phyloP scores from a whole-genome alignment of 2,888 invertebrate genomes.

The Ectemnius cavifrons region DNA sequence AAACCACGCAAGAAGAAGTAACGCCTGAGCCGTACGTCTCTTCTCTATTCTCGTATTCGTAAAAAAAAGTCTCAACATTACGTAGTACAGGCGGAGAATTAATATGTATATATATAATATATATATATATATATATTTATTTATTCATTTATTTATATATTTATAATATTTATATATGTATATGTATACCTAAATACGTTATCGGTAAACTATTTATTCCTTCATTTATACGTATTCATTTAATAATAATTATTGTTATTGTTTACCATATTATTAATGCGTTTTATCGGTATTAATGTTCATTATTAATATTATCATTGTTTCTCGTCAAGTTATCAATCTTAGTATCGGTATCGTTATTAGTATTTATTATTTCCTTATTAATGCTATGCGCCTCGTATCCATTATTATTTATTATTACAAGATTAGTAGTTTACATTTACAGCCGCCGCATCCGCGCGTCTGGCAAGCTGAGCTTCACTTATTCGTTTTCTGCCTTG shows the following conservation, averaged over 20 bases:
- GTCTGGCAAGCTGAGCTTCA: slow-evolving; percentile 51
- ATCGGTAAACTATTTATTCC: slow-evolving; percentile 17
- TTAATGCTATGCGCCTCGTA: slow-evolving; percentile 37
- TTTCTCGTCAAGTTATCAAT: neutral
- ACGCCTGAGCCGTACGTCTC: no score
- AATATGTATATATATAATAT: slow-evolving; percentile 31
- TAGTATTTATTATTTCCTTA: slow-evolving; percentile 20
- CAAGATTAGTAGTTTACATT: slow-evolving; percentile 53
- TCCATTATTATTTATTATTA: slow-evolving; percentile 52
- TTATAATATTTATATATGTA: slow-evolving; percentile 15
- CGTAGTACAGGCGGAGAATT: slow-evolving; percentile 52
- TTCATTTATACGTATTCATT: slow-evolving; percentile 17
- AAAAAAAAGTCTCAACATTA: slow-evolving; percentile 57
- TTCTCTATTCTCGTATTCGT: slow-evolving; percentile 45
- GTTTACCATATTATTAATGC: slow-evolving; percentile 41
- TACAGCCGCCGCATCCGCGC: slow-evolving; percentile 55
- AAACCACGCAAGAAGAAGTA: no score
- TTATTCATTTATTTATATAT: slow-evolving; percentile 18
- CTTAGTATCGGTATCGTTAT: slow-evolving; percentile 15
- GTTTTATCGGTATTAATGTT: slow-evolving; percentile 12
- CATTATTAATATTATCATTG: slow-evolving; percentile 18
- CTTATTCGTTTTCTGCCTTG: slow-evolving; percentile 18
- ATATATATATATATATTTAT: slow-evolving; percentile 7
- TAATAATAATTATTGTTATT: slow-evolving; percentile 45
- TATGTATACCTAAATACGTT: slow-evolving; percentile 3